phyloP scores from a whole-genome alignment of 2,888 invertebrate species.

The Drosophila vallismaia region DNA sequence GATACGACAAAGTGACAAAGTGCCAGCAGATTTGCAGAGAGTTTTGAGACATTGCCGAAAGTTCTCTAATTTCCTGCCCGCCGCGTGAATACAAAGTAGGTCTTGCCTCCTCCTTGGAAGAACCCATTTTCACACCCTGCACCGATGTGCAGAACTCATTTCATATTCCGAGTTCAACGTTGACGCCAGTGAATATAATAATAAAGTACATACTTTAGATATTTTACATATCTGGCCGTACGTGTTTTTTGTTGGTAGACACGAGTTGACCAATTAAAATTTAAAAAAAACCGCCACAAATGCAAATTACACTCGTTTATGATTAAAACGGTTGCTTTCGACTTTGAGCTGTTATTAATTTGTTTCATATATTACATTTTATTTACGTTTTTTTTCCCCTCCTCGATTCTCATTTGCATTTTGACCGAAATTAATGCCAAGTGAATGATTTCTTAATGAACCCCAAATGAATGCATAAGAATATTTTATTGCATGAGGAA shows the following conservation, averaged over 20 bases:
- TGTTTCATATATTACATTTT: conserved; percentile 19
- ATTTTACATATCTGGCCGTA: conserved; percentile 35
- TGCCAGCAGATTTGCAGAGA: conserved; percentile 17
- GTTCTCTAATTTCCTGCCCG: conserved; percentile 54
- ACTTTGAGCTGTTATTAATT: conserved; percentile 41
- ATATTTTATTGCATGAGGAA: conserved; percentile 40
- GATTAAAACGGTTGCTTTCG: conserved; percentile 27
- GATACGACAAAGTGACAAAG: conserved; percentile 26
- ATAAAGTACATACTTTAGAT: conserved; percentile 42
- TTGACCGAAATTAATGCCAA: conserved; percentile 39
- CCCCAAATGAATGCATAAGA: conserved; percentile 33
- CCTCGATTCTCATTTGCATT: conserved; percentile 30
- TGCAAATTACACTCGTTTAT: conserved; percentile 56
- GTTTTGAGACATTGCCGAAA: conserved; percentile 22
- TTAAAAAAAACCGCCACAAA: conserved; percentile 31
- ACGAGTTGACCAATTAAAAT: conserved; percentile 31
- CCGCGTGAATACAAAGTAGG: conserved; percentile 46
- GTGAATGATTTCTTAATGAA: conserved; percentile 54
- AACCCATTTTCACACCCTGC: conserved; percentile 1
- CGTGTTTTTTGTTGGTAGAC: conserved; percentile 26
- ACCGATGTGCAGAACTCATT: background rate
- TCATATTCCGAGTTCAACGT: conserved; percentile 4
- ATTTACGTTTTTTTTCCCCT: conserved; percentile 7
- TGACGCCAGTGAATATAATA: conserved; percentile 31
- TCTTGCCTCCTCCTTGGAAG: conserved; percentile 12